A percentile compares a stretch with the other conserved stretches of the same genome.
These are phyloP conservation scores for Megalops atlanticus DNA, from an alignment of 2,113 vertebrate species.

Conservation along the genomic window DNA sequence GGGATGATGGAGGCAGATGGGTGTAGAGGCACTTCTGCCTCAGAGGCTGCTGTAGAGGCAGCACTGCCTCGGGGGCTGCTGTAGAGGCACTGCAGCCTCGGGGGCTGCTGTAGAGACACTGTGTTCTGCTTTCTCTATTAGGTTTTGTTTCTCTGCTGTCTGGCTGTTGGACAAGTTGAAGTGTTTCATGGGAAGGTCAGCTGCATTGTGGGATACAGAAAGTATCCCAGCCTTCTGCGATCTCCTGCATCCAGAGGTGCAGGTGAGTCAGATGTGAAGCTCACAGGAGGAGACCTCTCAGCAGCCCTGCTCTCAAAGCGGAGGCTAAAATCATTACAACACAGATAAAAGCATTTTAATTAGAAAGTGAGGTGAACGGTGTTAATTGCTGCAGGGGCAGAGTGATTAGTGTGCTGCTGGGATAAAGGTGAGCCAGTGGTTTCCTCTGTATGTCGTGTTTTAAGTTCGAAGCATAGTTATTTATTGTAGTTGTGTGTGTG, in stretches of 20 bases:
- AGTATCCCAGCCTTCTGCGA: neutral
- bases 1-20: too few relatives aligned
- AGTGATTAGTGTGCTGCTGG: neutral
- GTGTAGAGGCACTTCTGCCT: too few relatives aligned
- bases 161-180: neutral
- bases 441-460: neutral
- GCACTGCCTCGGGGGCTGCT: too few relatives aligned
- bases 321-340: neutral
- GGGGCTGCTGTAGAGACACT: too few relatives aligned
- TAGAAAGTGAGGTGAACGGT: neutral
- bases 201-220: neutral
- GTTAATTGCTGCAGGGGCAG: neutral
- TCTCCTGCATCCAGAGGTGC: neutral
- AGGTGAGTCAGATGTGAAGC: neutral
- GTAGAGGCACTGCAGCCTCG: too few relatives aligned
- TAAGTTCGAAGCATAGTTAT: too few relatives aligned
- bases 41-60: too few relatives aligned
- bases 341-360: neutral
- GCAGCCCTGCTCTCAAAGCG: neutral
- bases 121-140: neutral
- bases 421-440: too few relatives aligned
- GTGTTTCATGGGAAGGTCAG: neutral
- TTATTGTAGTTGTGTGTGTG: neutral
- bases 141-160: neutral
- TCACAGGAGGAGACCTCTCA: neutral